Evolutionary conservation across 2,888 invertebrate genomes (phyloP).

Genomic region (Patella pellucida): DNA sequence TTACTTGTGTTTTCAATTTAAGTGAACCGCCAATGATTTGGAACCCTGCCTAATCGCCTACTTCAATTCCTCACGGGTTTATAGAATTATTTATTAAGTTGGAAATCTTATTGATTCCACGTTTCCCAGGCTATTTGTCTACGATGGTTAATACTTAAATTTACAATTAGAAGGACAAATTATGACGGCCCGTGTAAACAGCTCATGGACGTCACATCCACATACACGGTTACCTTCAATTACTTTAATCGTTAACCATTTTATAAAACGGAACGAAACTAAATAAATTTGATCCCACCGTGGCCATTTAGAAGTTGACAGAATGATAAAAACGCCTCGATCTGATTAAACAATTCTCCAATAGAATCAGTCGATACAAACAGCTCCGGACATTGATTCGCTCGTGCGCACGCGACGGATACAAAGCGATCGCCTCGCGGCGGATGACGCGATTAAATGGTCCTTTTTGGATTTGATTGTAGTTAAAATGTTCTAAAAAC

Average conservation of each 20-base stretch:
- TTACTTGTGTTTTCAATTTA: no score
- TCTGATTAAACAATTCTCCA: slow-evolving; percentile 7
- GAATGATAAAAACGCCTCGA: slow-evolving; percentile 3
- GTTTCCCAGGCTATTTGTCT: neutral
- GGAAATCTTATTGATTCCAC: no score
- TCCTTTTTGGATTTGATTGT: slow-evolving; percentile 2
- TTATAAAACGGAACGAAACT: slow-evolving; percentile 5
- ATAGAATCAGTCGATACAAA: slow-evolving; percentile 11
- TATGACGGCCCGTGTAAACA: neutral
- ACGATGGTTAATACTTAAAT: slow-evolving; percentile 9
- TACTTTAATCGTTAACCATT: neutral
- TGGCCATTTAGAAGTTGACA: slow-evolving; percentile 12
- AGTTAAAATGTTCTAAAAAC: slow-evolving; percentile 22
- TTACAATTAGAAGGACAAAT: slow-evolving; percentile 2
- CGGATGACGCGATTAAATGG: slow-evolving; percentile 24
- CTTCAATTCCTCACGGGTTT: no score
- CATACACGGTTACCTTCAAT: slow-evolving; percentile 3
- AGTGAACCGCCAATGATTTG: no score
- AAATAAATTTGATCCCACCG: slow-evolving; percentile 6
- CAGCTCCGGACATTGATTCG: slow-evolving; percentile 21
- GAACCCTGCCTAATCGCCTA: no score
- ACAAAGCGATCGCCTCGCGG: slow-evolving; percentile 22
- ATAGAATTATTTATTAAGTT: no score
- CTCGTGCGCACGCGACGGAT: slow-evolving; percentile 19
- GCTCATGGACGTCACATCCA: neutral